Conservation (phyloP, 2,113 vertebrate genomes). For the Lamprologus sp. region DNA sequence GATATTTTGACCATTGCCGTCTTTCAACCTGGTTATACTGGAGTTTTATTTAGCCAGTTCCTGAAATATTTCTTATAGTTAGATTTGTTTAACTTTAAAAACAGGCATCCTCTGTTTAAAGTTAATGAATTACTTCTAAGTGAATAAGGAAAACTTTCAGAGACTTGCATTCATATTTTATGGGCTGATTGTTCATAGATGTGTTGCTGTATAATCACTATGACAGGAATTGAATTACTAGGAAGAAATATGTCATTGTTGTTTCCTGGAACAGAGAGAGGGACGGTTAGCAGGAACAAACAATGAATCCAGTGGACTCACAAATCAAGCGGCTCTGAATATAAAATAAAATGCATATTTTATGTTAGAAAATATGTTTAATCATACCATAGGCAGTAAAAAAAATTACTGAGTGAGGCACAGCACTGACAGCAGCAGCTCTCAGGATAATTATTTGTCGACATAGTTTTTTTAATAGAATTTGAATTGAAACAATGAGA, state of each 20-base stretch:
- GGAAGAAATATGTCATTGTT: background rate
- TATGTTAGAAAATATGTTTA: background rate
- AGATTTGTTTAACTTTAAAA: background rate
- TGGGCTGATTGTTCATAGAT: background rate
- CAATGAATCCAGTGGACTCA: background rate
- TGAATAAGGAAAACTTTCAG: background rate
- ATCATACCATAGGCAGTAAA: background rate
- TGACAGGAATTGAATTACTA: background rate
- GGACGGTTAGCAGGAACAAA: background rate
- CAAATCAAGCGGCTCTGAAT: background rate
- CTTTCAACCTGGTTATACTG: background rate
- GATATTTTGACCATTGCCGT: background rate
- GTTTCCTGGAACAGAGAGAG: slow-evolving; percentile 35
- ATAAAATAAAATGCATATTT: background rate
- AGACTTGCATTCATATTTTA: background rate
- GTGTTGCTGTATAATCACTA: background rate
- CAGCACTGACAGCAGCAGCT: background rate
- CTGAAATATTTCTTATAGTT: background rate
- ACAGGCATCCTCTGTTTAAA: background rate
- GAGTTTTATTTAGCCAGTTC: background rate
- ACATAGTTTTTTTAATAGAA: background rate
- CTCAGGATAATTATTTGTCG: background rate
- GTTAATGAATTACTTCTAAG: slow-evolving; percentile 1
- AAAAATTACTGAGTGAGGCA: background rate
- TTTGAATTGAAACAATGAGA: slow-evolving; percentile 13